phyloP scores from a whole-genome alignment of 1,140 invertebrate species.

The Melitaea cinxia region DNA sequence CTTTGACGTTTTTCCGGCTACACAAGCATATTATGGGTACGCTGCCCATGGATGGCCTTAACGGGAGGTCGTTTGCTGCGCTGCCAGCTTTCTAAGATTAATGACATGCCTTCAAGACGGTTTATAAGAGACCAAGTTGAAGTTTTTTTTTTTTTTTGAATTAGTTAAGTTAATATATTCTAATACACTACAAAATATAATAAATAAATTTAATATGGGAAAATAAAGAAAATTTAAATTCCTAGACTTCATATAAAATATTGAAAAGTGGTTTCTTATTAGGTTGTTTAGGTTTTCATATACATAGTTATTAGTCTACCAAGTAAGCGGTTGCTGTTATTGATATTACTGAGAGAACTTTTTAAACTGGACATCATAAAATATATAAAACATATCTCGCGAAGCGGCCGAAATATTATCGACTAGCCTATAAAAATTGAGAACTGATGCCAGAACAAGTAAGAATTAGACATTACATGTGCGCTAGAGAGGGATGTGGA shows the following conservation, averaged over 20 bases:
- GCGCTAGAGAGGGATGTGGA: slow-evolving; percentile 54
- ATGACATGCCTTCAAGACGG: slow-evolving; percentile 73
- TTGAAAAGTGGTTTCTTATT: too few species aligned
- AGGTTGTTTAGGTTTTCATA: too few species aligned
- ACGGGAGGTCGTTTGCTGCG: slow-evolving; percentile 78
- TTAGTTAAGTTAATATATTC: slow-evolving; percentile 68
- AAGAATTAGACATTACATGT: slow-evolving; percentile 46
- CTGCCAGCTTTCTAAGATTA: slow-evolving; percentile 77
- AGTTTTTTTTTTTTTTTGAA: slow-evolving; percentile 56
- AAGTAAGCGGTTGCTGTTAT: not conserved
- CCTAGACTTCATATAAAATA: too few species aligned
- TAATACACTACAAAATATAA: too few species aligned
- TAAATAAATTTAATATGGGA: too few species aligned
- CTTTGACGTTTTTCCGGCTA: slow-evolving; percentile 55
- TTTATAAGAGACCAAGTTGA: slow-evolving; percentile 73
- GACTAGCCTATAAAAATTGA: slow-evolving; percentile 68
- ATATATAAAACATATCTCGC: slow-evolving; percentile 75
- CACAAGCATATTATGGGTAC: slow-evolving; percentile 71
- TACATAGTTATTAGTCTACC: not conserved
- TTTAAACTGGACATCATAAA: slow-evolving; percentile 69
- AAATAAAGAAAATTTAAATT: too few species aligned
- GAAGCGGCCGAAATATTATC: slow-evolving; percentile 69
- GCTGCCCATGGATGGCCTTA: slow-evolving; percentile 71
- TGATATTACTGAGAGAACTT: not conserved
- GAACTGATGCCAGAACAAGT: slow-evolving; percentile 59